Evolutionary conservation across 2,113 vertebrate genomes (phyloP).

Genomic region (Xiphias gladius): DNA sequence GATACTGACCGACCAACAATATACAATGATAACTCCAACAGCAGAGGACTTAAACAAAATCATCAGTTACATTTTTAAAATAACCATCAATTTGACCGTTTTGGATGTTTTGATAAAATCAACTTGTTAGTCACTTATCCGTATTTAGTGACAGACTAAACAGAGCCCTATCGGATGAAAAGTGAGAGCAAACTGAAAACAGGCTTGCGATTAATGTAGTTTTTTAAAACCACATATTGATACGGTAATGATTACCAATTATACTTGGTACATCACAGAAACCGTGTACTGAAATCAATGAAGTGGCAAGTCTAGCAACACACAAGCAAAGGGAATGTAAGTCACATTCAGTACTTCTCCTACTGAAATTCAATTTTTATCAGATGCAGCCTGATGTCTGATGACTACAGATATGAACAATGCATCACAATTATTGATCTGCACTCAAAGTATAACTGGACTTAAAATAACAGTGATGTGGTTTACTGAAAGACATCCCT

Average conservation of each 20-base stretch:
- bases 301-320: background rate
- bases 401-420: background rate
- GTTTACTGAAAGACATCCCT: background rate
- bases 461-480: background rate
- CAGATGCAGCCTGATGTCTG: background rate
- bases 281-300: background rate
- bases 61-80: background rate
- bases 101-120: background rate
- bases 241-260: background rate
- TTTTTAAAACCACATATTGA: background rate
- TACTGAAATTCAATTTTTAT: background rate
- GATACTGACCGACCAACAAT: background rate
- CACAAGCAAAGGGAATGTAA: background rate
- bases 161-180: background rate
- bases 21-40: too few species aligned
- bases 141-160: background rate
- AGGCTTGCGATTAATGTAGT: background rate
- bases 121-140: background rate
- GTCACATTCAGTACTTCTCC: background rate
- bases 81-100: background rate
- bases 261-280: background rate
- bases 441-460: background rate
- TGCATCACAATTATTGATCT: background rate
- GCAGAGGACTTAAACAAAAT: background rate
- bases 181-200: background rate